Base-by-base conservation (phyloP, 2,113 vertebrate species). In the Trogon surrucura region DNA sequence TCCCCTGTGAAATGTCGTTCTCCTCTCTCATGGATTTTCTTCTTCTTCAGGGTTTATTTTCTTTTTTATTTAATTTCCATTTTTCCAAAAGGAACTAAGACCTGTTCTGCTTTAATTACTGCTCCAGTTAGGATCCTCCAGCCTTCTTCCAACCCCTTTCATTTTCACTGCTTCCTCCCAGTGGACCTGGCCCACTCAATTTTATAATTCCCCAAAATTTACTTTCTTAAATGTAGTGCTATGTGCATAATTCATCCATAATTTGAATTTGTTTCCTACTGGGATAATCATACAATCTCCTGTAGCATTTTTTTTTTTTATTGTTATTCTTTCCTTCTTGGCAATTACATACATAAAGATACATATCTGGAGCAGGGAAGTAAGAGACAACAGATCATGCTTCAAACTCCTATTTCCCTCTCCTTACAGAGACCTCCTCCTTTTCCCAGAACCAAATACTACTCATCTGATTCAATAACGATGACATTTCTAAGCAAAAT, bases 91-190 rank as follows among this genome's bases (percentile, higher is more conserved):
- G 93, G 54, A 96, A 79, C 48, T 50, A 75, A 82, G 85, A 95
- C 84, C 44, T 80, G 38, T 60, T 88, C 57, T 69, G 17, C 50
- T 88, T 83, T 96, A 97, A 91, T 96, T 92, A 96, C 62, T 51
- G 48, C 56, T 89, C 47, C 44, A 80, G 16, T 95, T 87, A 18
- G 50, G 80, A 80, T 75, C 47, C 85, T 91, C 84, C 32, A 90
- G 77, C 50, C 51, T 95, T 85, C 62, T 80, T 81, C 84, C 41
- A 81, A 64, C 20, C 16, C 80, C 50, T 96, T 95, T 96, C 56
- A 96, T 95, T 95, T 94, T 74, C 71, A 72, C 13, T 41, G 47
- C 53, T 90, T 95, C 93, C 93, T 95, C 85, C 78, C 96, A 83
- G 16, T 85, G 58, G 91, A 94, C 50, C 66, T 94, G 56, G 53